phyloP scores from a whole-genome alignment of 2,888 invertebrate genomes.

The Temnothorax ravouxi region DNA sequence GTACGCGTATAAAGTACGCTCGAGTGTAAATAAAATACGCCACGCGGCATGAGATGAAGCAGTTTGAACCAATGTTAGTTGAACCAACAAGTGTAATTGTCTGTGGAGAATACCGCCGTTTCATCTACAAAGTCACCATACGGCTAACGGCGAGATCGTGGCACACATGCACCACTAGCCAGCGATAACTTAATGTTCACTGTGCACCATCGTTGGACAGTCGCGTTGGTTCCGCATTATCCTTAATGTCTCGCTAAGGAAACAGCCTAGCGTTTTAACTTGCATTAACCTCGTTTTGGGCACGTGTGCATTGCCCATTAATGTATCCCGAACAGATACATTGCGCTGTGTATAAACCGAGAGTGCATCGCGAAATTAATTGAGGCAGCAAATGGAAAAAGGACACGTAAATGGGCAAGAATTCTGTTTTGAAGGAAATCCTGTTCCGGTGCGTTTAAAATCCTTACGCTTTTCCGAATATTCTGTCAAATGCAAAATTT shows the following conservation, averaged over 20 bases:
- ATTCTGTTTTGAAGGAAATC: not conserved
- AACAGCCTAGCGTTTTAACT: conserved; percentile 60
- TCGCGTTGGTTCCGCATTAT: conserved; percentile 69
- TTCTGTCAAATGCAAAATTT: conserved; percentile 22
- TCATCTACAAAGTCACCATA: conserved; percentile 64
- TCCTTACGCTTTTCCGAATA: not conserved
- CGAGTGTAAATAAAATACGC: not conserved
- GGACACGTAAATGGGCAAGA: not conserved
- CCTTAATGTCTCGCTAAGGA: conserved; percentile 60
- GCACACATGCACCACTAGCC: conserved; percentile 40
- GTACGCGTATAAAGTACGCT: not conserved
- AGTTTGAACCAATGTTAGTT: conserved; percentile 27
- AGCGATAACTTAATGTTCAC: conserved; percentile 66
- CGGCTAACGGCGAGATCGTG: conserved; percentile 60
- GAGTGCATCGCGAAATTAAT: conserved; percentile 10
- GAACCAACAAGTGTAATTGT: conserved; percentile 67
- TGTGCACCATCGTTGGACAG: conserved; percentile 41
- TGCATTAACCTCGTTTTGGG: conserved; percentile 61
- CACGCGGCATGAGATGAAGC: not conserved
- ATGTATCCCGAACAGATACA: conserved; percentile 31
- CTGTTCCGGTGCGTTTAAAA: not conserved
- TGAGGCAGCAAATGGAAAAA: not conserved
- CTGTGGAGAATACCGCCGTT: conserved; percentile 61
- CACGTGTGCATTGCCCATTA: conserved; percentile 32
- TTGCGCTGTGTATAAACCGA: not conserved